phyloP scores from a whole-genome alignment of 2,797 vertebrate genomes.

The Acipenser ruthenus region DNA sequence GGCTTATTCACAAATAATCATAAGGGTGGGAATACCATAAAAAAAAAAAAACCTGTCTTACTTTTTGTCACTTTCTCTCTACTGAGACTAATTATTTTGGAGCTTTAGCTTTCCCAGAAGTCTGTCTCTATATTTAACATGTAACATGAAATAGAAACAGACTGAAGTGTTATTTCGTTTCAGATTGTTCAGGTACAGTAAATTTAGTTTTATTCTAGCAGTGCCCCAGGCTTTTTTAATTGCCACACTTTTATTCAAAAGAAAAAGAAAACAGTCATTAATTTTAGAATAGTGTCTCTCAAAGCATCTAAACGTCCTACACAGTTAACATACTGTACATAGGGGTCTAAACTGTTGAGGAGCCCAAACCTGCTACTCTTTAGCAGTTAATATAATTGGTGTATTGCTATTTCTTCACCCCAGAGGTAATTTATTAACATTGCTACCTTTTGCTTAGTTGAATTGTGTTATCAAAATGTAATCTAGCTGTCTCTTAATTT shows the following conservation, averaged over 20 bases:
- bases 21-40: slow-evolving; percentile 6
- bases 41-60: background rate
- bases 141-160: slow-evolving; percentile 19
- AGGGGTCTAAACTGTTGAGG: too few species aligned
- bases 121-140: slow-evolving; percentile 38
- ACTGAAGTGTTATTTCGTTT: slow-evolving; percentile 15
- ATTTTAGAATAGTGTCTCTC: background rate
- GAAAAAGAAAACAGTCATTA: background rate
- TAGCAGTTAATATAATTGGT: background rate
- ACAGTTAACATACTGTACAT: background rate
- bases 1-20: slow-evolving; percentile 16
- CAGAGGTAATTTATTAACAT: too few species aligned
- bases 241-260: slow-evolving; percentile 13
- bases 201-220: slow-evolving; percentile 20
- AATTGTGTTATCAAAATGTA: too few species aligned
- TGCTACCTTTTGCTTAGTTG: too few species aligned
- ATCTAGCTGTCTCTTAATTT: too few species aligned
- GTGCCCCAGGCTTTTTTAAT: slow-evolving; percentile 35
- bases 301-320: background rate
- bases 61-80: slow-evolving; percentile 24
- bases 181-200: slow-evolving; percentile 18
- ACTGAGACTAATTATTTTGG: slow-evolving; percentile 57
- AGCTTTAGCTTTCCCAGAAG: slow-evolving; percentile 29
- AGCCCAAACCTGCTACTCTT: background rate
- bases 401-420: too few species aligned